These are phyloP conservation scores for Empidonax traillii DNA, from an alignment of 2,113 vertebrate species.

Conservation along the genomic window DNA sequence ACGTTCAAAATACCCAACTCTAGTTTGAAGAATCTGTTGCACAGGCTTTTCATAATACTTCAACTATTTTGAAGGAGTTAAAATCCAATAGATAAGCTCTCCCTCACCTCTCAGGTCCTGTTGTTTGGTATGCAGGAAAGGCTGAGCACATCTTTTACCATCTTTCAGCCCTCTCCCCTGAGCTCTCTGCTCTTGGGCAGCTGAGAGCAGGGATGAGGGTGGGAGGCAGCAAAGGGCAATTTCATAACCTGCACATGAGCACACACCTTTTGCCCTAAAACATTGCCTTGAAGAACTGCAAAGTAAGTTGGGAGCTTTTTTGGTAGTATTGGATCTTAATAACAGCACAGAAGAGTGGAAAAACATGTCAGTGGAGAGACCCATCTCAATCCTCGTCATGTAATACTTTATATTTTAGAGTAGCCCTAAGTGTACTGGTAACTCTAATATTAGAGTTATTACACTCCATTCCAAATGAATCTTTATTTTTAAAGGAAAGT, in stretches of 20 bases:
- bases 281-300: background rate
- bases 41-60: background rate
- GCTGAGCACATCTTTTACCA: background rate
- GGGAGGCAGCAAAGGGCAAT: background rate
- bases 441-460: background rate
- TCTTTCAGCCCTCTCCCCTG: background rate
- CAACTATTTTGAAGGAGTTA: background rate
- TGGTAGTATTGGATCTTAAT: background rate
- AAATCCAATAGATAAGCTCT: background rate
- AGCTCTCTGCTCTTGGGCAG: background rate
- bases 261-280: background rate
- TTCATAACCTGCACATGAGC: accelerated
- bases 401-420: slow-evolving; percentile 5
- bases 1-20: background rate
- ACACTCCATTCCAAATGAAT: slow-evolving; percentile 1
- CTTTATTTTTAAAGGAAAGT: slow-evolving; percentile 50
- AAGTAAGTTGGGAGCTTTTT: background rate
- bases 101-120: background rate
- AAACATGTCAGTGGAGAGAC: background rate
- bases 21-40: background rate
- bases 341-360: background rate
- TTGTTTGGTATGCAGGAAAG: background rate
- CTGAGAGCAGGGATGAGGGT: background rate
- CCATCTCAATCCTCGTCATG: background rate
- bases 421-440: background rate